These are phyloP conservation scores for Caenorhabditis inopinata DNA, from an alignment of 1,140 invertebrate species.

Conservation along the genomic window DNA sequence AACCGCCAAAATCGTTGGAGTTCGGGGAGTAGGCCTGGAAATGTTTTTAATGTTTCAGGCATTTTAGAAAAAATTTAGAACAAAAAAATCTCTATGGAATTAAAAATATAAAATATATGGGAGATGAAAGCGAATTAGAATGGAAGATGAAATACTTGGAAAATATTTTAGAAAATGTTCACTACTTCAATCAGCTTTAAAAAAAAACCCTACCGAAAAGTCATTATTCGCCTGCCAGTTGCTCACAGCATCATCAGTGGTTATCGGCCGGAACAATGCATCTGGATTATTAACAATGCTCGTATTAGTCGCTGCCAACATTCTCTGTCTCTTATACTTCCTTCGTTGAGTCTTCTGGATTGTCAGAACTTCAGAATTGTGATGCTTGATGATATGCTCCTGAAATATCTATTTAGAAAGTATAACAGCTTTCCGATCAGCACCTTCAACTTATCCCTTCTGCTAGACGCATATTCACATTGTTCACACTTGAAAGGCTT, in stretches of 20 bases:
- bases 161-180: background rate
- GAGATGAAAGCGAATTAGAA: too few species aligned
- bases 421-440: too few species aligned
- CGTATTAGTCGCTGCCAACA: slow-evolving; percentile 38
- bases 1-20: background rate
- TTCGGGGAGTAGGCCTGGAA: slow-evolving; percentile 18
- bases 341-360: slow-evolving; percentile 36
- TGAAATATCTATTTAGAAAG: background rate
- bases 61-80: too few species aligned
- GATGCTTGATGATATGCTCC: slow-evolving; percentile 73
- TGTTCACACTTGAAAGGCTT: slow-evolving; percentile 68
- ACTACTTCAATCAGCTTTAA: background rate
- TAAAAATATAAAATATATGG: too few species aligned
- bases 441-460: slow-evolving; percentile 74
- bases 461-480: slow-evolving; percentile 74
- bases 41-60: too few species aligned
- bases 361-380: slow-evolving; percentile 59
- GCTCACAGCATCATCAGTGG: slow-evolving; percentile 23
- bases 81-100: too few species aligned
- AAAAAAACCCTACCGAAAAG: background rate
- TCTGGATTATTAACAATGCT: slow-evolving; percentile 31
- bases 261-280: slow-evolving; percentile 39
- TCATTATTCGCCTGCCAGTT: slow-evolving; percentile 4
- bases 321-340: slow-evolving; percentile 42
- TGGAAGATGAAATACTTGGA: background rate